These are phyloP conservation scores for Epistrophe grossulariae DNA, from an alignment of 2,888 invertebrate species.

Conservation along the genomic window DNA sequence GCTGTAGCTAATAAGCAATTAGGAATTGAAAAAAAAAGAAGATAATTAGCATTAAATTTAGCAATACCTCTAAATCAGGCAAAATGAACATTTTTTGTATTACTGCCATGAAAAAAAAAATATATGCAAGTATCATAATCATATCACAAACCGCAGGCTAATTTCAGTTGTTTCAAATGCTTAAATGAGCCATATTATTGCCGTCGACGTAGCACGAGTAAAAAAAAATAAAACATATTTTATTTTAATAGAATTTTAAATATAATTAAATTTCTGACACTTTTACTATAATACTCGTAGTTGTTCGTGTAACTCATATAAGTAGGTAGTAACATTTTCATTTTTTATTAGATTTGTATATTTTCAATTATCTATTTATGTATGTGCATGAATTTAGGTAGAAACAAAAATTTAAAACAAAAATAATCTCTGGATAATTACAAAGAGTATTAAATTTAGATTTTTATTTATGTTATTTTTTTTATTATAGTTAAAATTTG, in stretches of 20 bases:
- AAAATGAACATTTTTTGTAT: background rate
- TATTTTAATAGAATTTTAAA: constrained; percentile 34
- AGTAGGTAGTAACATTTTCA: background rate
- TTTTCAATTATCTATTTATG: background rate
- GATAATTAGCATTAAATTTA: background rate
- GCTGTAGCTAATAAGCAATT: background rate
- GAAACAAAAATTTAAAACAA: background rate
- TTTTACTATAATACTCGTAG: background rate
- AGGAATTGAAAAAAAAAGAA: background rate
- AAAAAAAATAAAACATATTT: background rate
- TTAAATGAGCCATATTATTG: background rate
- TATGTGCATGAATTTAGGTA: background rate
- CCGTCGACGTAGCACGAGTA: background rate
- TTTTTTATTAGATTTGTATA: constrained; percentile 1
- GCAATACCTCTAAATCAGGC: background rate
- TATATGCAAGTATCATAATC: background rate
- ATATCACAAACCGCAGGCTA: background rate
- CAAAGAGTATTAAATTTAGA: background rate
- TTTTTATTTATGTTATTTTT: background rate
- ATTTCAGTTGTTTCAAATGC: background rate
- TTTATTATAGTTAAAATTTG: background rate
- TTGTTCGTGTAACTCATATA: background rate
- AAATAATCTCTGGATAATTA: constrained; percentile 1
- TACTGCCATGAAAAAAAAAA: background rate
- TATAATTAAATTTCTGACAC: constrained; percentile 27